phyloP scores from a whole-genome alignment of 2,888 invertebrate genomes.

The Sinodicranocentrus sp. region DNA sequence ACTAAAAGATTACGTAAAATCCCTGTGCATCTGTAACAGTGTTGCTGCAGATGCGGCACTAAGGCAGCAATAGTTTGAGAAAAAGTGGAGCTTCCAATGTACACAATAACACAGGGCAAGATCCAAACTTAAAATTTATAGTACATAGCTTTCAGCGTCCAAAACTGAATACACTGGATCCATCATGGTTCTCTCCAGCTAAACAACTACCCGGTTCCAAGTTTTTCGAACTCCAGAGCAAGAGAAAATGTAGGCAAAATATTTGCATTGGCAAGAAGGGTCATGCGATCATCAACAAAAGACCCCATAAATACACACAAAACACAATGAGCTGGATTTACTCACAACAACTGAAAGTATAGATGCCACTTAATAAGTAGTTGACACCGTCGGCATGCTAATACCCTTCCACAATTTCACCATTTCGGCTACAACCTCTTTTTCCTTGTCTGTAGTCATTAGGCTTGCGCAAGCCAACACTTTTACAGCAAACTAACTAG shows the following conservation, averaged over 20 bases:
- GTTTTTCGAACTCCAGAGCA: conserved; percentile 64
- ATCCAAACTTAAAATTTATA: no score
- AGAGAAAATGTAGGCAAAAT: conserved; percentile 47
- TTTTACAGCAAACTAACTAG: no score
- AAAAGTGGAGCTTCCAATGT: background rate
- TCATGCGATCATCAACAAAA: conserved; percentile 42
- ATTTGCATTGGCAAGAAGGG: conserved; percentile 41
- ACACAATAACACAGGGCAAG: background rate
- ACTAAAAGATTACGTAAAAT: conserved; percentile 43
- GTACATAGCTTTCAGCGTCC: no score
- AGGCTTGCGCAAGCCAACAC: no score
- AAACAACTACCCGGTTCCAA: conserved; percentile 49
- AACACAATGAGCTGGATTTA: conserved; percentile 3
- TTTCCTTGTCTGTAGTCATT: no score
- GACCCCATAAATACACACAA: conserved; percentile 61
- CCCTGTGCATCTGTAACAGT: background rate
- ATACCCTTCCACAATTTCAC: no score
- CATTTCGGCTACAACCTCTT: background rate
- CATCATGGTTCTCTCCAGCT: no score
- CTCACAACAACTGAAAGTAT: conserved; percentile 24
- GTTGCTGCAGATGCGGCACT: conserved; percentile 24
- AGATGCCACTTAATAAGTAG: conserved; percentile 42
- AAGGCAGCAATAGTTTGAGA: background rate
- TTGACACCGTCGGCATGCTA: conserved; percentile 45
- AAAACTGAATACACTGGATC: no score